Conservation (phyloP, 2,797 vertebrate genomes). For the Acrossocheilus wenchowensis region DNA sequence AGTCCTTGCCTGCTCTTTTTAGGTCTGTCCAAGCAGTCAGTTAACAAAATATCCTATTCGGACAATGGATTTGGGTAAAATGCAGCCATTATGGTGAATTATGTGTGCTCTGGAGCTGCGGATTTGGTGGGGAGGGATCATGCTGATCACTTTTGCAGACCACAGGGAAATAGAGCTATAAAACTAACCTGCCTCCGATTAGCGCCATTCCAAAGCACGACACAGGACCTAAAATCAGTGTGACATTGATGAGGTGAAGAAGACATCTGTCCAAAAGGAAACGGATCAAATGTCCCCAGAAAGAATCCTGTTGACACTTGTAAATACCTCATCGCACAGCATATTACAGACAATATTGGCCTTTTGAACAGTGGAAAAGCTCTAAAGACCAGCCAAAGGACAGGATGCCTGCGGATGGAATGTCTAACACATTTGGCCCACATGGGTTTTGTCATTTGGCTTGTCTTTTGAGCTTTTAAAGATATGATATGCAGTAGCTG, state of each 20-base stretch:
- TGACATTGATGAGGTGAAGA: slow-evolving; percentile 43
- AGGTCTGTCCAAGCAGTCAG: slow-evolving; percentile 56
- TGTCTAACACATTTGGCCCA: neutral
- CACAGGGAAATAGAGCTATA: slow-evolving; percentile 51
- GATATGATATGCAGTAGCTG: neutral
- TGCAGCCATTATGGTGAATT: slow-evolving; percentile 74
- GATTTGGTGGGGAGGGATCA: slow-evolving; percentile 64
- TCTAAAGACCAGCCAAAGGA: slow-evolving; percentile 9
- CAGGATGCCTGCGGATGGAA: neutral
- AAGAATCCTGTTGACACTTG: slow-evolving; percentile 29
- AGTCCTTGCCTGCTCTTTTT: neutral
- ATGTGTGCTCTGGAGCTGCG: slow-evolving; percentile 61
- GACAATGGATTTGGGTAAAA: slow-evolving; percentile 73
- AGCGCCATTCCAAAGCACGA: slow-evolving; percentile 41
- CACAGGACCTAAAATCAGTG: neutral
- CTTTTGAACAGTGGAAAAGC: neutral
- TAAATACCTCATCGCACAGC: slow-evolving; percentile 8
- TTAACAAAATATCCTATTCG: slow-evolving; percentile 71
- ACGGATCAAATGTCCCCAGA: neutral
- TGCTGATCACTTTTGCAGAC: slow-evolving; percentile 70
- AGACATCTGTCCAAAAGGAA: slow-evolving; percentile 22
- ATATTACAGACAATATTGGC: neutral
- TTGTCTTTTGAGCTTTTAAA: slow-evolving; percentile 26
- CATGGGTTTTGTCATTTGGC: neutral
- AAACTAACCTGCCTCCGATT: slow-evolving; percentile 59